These are phyloP conservation scores for Papilio protenor DNA, from an alignment of 2,888 invertebrate species.

Conservation along the genomic window DNA sequence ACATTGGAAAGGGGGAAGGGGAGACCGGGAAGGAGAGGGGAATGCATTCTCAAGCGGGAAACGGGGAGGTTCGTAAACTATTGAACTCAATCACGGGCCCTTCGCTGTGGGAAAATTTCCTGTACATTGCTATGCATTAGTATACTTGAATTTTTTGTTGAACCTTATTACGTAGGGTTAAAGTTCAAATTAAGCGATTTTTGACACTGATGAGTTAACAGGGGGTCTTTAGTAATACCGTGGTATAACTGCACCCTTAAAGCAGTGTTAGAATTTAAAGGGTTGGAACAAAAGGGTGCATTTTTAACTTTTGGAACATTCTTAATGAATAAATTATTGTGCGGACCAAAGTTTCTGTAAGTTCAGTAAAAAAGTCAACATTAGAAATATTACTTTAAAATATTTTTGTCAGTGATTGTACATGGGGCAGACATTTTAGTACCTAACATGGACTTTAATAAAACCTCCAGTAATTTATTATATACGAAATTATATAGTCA, in stretches of 20 bases:
- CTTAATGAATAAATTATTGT: neutral
- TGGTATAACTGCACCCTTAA: slow-evolving; percentile 1
- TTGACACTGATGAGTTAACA: neutral
- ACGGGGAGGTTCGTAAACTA: slow-evolving; percentile 17
- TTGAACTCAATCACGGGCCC: slow-evolving; percentile 36
- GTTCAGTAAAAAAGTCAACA: neutral
- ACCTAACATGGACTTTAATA: too few species aligned
- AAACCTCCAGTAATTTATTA: too few species aligned
- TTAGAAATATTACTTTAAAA: neutral
- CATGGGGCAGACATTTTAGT: too few species aligned
- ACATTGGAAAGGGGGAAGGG: neutral
- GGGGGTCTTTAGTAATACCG: slow-evolving; percentile 19
- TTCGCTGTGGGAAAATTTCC: slow-evolving; percentile 24
- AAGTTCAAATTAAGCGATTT: neutral
- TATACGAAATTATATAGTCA: too few species aligned
- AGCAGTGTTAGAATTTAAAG: slow-evolving; percentile 17
- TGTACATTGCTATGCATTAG: neutral
- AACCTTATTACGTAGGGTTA: neutral
- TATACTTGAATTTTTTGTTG: neutral
- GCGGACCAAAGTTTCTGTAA: neutral
- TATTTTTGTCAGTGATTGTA: too few species aligned
- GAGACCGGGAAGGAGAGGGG: neutral
- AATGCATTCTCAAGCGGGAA: slow-evolving; percentile 8
- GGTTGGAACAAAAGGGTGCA: slow-evolving; percentile 29
- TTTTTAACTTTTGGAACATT: neutral